Evolutionary conservation across 1,140 invertebrate genomes (phyloP).

Genomic region (Drosophila trapezifrons): DNA sequence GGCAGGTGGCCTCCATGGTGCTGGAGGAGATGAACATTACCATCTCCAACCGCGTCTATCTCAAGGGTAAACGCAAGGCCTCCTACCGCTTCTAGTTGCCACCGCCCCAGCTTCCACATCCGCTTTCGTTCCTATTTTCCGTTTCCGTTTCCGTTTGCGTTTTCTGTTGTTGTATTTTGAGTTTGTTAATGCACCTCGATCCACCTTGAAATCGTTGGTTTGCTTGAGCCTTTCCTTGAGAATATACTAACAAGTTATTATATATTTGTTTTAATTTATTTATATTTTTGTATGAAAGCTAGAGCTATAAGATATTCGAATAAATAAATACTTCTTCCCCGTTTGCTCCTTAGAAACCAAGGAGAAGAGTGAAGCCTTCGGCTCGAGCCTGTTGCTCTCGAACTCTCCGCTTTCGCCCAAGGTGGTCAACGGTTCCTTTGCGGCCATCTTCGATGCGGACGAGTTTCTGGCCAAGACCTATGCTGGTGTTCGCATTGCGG

Average conservation of each 20-base stretch:
- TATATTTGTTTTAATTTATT: not conserved
- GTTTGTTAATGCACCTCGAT: slow-evolving; percentile 50
- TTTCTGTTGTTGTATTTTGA: slow-evolving; percentile 24
- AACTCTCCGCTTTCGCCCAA: slow-evolving; percentile 99
- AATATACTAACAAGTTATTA: slow-evolving; percentile 2
- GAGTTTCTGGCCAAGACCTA: slow-evolving; percentile 93
- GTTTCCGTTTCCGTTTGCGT: slow-evolving; percentile 2
- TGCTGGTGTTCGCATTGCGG: slow-evolving; percentile 87
- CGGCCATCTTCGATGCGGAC: slow-evolving; percentile 95
- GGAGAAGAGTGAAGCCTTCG: slow-evolving; percentile 93
- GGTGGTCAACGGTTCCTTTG: slow-evolving; percentile 98
- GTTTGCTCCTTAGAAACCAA: slow-evolving; percentile 87
- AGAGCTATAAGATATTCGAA: too few relatives aligned
- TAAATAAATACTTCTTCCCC: not conserved
- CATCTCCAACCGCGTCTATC: slow-evolving; percentile 87
- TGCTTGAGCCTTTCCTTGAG: slow-evolving; percentile 1
- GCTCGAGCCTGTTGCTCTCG: slow-evolving; percentile 95
- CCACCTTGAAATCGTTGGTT: slow-evolving; percentile 33
- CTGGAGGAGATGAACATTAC: slow-evolving; percentile 87
- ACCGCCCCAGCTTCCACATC: not conserved
- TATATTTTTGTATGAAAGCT: not conserved
- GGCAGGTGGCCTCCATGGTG: slow-evolving; percentile 90
- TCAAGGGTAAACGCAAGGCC: slow-evolving; percentile 88
- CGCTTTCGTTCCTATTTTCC: slow-evolving; percentile 3
- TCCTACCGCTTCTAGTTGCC: slow-evolving; percentile 46